A percentile compares a stretch with the other conserved stretches of the same genome.
Evolutionary conservation across 1,140 invertebrate species (phyloP).

Genomic region (Halesus radiatus): DNA sequence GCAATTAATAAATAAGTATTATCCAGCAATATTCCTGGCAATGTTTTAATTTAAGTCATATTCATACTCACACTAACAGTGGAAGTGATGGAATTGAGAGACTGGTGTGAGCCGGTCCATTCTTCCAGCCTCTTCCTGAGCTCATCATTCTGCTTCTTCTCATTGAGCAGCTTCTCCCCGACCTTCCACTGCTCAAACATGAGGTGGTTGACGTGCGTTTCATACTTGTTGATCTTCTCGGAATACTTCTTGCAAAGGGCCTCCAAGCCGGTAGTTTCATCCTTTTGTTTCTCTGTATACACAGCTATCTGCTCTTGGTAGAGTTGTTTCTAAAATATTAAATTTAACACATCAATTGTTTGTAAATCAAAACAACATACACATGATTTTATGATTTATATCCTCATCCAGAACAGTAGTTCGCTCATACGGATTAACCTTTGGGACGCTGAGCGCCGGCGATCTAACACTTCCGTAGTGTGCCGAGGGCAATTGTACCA

Average conservation of each 20-base stretch:
- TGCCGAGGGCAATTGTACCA: no score
- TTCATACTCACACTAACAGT: conserved; percentile 41
- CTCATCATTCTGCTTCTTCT: conserved; percentile 72
- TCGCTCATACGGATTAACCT: no score
- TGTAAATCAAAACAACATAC: no score
- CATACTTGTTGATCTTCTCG: conserved; percentile 72
- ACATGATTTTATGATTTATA: no score
- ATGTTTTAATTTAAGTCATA: not conserved
- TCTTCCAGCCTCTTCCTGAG: conserved; percentile 60
- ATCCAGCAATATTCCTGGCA: no score
- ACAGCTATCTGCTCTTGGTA: conserved; percentile 70
- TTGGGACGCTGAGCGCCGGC: no score
- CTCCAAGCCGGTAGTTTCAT: conserved; percentile 65
- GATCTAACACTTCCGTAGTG: no score
- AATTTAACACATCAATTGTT: not conserved
- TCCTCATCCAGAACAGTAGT: no score
- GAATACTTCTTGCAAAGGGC: conserved; percentile 68
- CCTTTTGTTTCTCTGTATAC: conserved; percentile 66
- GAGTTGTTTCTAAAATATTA: conserved; percentile 65
- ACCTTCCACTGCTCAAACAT: conserved; percentile 73
- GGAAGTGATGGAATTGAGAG: conserved; percentile 46
- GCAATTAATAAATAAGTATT: no score
- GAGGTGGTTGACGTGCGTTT: conserved; percentile 70
- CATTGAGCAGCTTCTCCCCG: conserved; percentile 72
- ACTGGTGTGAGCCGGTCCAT: conserved; percentile 41